phyloP scores from a whole-genome alignment of 2,113 vertebrate species.

The Gyps fulvus region DNA sequence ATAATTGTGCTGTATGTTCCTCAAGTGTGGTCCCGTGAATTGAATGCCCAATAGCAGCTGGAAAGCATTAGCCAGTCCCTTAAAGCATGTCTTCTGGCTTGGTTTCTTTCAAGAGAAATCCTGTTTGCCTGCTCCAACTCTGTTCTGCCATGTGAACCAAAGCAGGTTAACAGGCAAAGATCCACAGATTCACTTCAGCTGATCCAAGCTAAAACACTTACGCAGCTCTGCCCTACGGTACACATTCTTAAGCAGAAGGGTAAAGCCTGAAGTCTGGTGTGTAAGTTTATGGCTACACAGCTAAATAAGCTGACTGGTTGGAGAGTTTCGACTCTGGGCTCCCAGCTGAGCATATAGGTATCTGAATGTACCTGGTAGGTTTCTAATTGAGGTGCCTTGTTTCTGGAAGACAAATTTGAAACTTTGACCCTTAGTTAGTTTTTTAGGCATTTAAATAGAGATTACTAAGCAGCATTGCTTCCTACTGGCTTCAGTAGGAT shows the following conservation, averaged over 20 bases:
- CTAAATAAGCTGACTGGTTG: not conserved
- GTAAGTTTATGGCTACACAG: not conserved
- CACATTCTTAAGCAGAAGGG: not conserved
- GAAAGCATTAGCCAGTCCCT: not conserved
- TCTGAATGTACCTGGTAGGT: not conserved
- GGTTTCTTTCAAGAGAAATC: not conserved
- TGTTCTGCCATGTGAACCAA: not conserved
- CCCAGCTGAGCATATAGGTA: not conserved
- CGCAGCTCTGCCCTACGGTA: not conserved
- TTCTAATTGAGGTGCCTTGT: not conserved
- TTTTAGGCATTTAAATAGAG: not conserved
- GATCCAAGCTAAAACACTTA: not conserved
- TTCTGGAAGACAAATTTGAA: not conserved
- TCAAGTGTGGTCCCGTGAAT: not conserved
- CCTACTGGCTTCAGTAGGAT: not conserved
- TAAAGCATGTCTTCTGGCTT: not conserved
- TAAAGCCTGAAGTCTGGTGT: not conserved
- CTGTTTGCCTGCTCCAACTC: not conserved
- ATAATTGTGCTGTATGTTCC: not conserved
- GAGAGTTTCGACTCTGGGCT: not conserved
- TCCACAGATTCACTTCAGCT: not conserved
- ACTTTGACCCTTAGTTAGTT: not conserved
- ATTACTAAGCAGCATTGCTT: not conserved
- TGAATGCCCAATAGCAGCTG: not conserved
- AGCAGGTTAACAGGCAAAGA: not conserved